A percentile compares a stretch with the other conserved stretches of the same genome.
Evolutionary conservation across 2,797 vertebrate species (phyloP).

Genomic region (Protonibea diacanthus): DNA sequence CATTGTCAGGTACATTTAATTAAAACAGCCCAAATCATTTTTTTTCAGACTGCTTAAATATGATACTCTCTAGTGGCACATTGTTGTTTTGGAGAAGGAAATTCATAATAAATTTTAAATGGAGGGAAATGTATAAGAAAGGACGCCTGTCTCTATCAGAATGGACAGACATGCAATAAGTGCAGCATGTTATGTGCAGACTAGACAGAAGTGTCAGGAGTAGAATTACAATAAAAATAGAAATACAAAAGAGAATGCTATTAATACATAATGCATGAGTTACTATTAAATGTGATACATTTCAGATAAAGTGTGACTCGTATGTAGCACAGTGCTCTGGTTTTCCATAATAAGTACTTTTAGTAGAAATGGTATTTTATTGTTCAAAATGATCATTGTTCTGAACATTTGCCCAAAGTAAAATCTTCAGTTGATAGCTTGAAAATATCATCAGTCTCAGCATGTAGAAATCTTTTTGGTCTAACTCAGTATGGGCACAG

Average conservation of each 20-base stretch:
- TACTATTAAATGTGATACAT: neutral
- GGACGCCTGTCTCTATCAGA: neutral
- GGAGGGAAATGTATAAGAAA: neutral
- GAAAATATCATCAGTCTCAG: neutral
- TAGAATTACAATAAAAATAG: neutral
- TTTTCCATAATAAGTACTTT: neutral
- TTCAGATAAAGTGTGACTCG: neutral
- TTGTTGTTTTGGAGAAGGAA: neutral
- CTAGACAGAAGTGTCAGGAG: neutral
- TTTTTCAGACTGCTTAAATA: too few relatives aligned
- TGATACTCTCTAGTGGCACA: too few relatives aligned
- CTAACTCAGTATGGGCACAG: neutral
- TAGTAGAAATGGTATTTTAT: neutral
- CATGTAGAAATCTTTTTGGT: neutral
- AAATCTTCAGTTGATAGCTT: neutral
- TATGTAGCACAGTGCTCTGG: neutral
- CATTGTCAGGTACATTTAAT: neutral
- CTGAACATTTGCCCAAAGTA: neutral
- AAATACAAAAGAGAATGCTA: neutral
- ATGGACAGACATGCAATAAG: neutral
- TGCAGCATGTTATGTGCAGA: neutral
- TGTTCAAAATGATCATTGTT: neutral
- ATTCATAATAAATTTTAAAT: neutral
- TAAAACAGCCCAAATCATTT: neutral
- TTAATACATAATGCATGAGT: neutral